Conservation (phyloP, 1,140 invertebrate genomes). For the Lepidurus arcticus region DNA sequence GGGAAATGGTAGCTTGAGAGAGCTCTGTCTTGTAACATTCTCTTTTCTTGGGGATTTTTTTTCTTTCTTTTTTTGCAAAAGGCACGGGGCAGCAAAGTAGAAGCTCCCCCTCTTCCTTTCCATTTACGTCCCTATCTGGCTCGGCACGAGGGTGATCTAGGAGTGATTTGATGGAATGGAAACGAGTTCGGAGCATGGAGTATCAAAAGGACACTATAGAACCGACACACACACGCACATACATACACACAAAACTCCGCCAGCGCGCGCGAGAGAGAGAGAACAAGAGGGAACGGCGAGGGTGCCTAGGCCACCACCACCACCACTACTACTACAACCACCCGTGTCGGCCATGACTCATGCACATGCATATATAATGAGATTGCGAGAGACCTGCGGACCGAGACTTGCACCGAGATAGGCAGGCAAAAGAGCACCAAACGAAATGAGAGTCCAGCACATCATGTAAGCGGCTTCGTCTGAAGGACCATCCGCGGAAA, state of each 20-base stretch:
- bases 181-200: constrained; percentile 1
- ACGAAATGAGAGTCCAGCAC: neutral
- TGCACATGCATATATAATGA: constrained; percentile 19
- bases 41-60: neutral
- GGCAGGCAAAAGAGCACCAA: constrained; percentile 1
- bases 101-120: constrained; percentile 23
- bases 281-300: constrained; percentile 23
- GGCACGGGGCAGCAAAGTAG: constrained; percentile 17
- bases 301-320: constrained; percentile 26
- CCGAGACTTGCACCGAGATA: constrained; percentile 18
- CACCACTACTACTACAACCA: neutral
- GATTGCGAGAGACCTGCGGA: constrained; percentile 5
- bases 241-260: constrained; percentile 14
- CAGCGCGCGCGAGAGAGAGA: neutral
- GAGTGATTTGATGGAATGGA: constrained; percentile 20
- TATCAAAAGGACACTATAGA: constrained; percentile 8
- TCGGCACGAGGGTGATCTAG: constrained; percentile 25
- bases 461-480: constrained; percentile 13
- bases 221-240: constrained; percentile 18
- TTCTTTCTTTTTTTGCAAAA: no score
- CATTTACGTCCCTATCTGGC: neutral
- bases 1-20: neutral
- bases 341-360: constrained; percentile 1
- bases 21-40: neutral
- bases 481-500: constrained; percentile 6